phyloP scores from a whole-genome alignment of 2,888 invertebrate genomes.

The Caenorhabditis sp. region DNA sequence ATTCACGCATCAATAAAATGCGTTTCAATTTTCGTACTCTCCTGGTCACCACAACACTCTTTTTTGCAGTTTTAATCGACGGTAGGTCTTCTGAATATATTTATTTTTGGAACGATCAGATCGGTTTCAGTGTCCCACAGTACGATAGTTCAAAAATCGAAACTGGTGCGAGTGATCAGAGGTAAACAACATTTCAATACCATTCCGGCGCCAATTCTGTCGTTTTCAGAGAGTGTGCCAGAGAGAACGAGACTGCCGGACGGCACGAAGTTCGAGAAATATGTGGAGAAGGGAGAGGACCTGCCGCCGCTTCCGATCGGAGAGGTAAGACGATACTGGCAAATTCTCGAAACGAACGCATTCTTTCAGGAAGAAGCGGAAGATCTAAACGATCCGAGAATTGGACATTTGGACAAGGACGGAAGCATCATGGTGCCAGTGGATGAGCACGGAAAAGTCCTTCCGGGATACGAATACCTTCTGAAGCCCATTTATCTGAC shows the following conservation, averaged over 20 bases:
- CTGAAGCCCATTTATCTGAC: conserved; percentile 23
- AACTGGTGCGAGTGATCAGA: conserved; percentile 1
- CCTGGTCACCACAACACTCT: neutral
- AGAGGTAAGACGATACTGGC: no score
- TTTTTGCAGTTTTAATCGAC: neutral
- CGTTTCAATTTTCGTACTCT: conserved; percentile 18
- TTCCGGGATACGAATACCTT: conserved; percentile 34
- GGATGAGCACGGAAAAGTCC: conserved; percentile 35
- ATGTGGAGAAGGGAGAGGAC: conserved; percentile 17
- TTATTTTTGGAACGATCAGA: neutral
- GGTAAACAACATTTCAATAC: neutral
- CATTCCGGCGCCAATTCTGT: neutral
- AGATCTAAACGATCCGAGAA: conserved; percentile 32
- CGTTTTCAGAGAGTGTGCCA: conserved; percentile 12
- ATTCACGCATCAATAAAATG: conserved; percentile 16
- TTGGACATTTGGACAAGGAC: conserved; percentile 29
- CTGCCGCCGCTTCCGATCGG: conserved; percentile 41
- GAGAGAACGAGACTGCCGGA: conserved; percentile 20
- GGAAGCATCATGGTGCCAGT: conserved; percentile 40
- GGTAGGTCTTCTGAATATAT: neutral
- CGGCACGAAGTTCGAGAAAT: conserved; percentile 37
- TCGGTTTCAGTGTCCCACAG: conserved; percentile 3
- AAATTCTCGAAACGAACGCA: neutral
- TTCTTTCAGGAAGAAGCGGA: conserved; percentile 34
- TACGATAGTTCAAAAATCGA: conserved; percentile 1